Percentiles rank a stretch among this genome's conserved stretches.
Conservation (phyloP, 2,113 vertebrate genomes). For the Neodontobutis hainanensis region DNA sequence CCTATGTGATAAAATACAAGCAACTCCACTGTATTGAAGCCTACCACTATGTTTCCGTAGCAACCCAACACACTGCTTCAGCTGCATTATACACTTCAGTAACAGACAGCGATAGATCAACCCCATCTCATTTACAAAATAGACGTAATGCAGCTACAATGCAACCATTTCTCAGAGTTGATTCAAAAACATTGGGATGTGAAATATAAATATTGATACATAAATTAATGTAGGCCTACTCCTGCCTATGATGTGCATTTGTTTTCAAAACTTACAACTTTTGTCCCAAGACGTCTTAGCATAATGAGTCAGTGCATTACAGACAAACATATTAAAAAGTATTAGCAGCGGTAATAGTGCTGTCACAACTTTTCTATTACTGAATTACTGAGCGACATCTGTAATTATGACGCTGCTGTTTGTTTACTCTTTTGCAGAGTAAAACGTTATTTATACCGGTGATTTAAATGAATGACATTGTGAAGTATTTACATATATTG, state of each 20-base stretch:
- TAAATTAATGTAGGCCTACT: no score
- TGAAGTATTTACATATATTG: constrained; percentile 50
- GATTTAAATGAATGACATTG: constrained; percentile 51
- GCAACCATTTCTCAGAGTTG: no score
- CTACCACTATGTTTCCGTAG: constrained; percentile 70
- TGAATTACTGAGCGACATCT: constrained; percentile 1
- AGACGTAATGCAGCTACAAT: no score
- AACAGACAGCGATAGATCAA: no score
- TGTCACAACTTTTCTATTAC: constrained; percentile 1
- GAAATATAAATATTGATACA: no score
- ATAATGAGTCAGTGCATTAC: neutral
- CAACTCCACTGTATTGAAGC: constrained; percentile 49
- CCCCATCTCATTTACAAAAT: no score
- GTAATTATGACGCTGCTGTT: constrained; percentile 16
- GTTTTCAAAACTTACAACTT: neutral
- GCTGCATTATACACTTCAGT: constrained; percentile 68
- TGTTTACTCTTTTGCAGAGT: constrained; percentile 18
- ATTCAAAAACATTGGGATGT: no score
- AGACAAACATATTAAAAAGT: constrained; percentile 5
- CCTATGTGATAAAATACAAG: constrained; percentile 54
- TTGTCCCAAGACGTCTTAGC: neutral
- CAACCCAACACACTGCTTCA: constrained; percentile 64
- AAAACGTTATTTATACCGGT: constrained; percentile 42
- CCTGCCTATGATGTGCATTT: neutral
- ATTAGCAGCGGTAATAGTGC: neutral